These are phyloP conservation scores for Holothuria leucospilota DNA, from an alignment of 53 echinoderm and acorn worm species.

Conservation along the genomic window DNA sequence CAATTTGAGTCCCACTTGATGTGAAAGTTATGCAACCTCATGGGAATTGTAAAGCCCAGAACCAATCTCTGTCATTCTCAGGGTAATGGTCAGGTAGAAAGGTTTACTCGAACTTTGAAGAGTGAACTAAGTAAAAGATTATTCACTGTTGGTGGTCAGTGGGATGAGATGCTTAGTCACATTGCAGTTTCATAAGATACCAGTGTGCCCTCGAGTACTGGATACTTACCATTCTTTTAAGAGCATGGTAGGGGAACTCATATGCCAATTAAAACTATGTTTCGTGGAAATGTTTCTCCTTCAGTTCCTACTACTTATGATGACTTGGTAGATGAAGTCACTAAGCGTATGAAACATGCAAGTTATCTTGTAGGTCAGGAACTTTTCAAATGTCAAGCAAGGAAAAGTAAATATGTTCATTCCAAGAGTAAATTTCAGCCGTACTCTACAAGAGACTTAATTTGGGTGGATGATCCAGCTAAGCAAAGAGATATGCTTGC, in stretches of 20 bases:
- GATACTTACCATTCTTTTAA: constrained; percentile 49
- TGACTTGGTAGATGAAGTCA: no score
- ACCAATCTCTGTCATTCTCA: constrained; percentile 48
- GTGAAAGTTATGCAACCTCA: background rate
- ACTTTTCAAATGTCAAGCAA: background rate
- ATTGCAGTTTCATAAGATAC: constrained; percentile 42
- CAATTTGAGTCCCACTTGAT: constrained; percentile 54
- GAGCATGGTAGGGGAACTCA: constrained; percentile 46
- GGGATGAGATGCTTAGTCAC: constrained; percentile 28
- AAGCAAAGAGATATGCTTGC: constrained; percentile 46
- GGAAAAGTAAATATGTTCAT: constrained; percentile 22
- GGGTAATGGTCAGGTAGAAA: constrained; percentile 42
- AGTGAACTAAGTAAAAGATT: constrained; percentile 40
- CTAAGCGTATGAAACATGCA: no score
- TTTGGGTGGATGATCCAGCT: constrained; percentile 40
- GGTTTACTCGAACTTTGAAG: constrained; percentile 41
- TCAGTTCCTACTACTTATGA: no score
- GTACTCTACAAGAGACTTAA: constrained; percentile 11
- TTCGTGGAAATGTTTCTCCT: background rate
- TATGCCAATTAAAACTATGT: constrained; percentile 9
- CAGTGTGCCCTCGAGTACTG: constrained; percentile 41
- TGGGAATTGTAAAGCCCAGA: constrained; percentile 40
- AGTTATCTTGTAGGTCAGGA: no score
- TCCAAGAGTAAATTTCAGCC: constrained; percentile 13
- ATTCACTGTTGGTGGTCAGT: background rate